phyloP scores from a whole-genome alignment of 2,888 invertebrate genomes.

The Megalurothrips usitatus region DNA sequence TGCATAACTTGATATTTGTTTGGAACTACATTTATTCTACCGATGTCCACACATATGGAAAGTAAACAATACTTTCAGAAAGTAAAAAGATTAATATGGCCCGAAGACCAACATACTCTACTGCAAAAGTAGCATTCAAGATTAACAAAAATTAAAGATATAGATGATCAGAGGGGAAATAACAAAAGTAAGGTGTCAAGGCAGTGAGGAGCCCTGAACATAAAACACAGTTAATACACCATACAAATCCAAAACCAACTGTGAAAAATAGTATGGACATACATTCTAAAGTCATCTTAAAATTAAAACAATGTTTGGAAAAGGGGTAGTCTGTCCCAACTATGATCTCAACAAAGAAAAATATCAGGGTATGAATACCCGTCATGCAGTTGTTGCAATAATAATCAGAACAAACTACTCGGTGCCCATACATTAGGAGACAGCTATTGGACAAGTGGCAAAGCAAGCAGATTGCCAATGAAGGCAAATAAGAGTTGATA shows the following conservation, averaged over 20 bases:
- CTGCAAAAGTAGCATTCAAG: background rate
- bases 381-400: background rate
- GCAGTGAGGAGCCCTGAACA: background rate
- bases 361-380: background rate
- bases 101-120: background rate
- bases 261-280: background rate
- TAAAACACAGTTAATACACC: slow-evolving; percentile 2
- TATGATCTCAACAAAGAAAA: background rate
- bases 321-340: background rate
- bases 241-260: slow-evolving; percentile 19
- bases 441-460: slow-evolving; percentile 1
- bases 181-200: background rate
- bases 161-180: background rate
- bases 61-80: slow-evolving; percentile 1
- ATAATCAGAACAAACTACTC: background rate
- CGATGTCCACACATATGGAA: background rate
- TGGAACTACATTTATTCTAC: slow-evolving; percentile 5
- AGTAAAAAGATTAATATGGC: background rate
- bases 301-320: background rate
- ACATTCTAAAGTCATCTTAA: background rate
- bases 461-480: background rate
- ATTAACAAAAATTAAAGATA: background rate
- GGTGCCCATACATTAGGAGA: background rate
- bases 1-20: background rate
- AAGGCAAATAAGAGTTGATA: background rate